Evolutionary conservation across 2,113 vertebrate species (phyloP), one percentile per base, ranked within the genome.

Genomic region (Cairina moschata): DNA sequence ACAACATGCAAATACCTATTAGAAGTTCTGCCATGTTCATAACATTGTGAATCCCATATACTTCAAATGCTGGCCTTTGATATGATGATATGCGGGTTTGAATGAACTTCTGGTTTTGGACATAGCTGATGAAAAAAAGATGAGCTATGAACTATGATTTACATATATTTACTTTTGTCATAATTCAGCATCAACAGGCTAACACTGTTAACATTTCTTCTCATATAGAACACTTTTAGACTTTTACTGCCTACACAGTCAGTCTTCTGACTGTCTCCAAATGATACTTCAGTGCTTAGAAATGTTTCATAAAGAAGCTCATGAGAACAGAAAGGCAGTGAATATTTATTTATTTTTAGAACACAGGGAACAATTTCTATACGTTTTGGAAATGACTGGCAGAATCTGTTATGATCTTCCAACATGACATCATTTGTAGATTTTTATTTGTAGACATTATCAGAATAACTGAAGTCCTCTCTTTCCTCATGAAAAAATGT

Each of bases 401-500:
- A 93, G 62, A 91, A 88, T 94, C 34, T 89, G n/a, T 86, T 90
- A 50, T 58, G 65, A 52, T 71, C 23, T 29, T 92, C 88, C 85
- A 60, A 62, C 32, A 88, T 21, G 60, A 50, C 34, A 74, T 31
- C 44, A 82, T 86, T 96, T 87, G n/a, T 36, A 71, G 31, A 38
- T 20, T 63, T 94, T 29, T 84, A 80, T 56, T 25, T 50, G 21
- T 23, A 50, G 11, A 50, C 48, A 23, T 34, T 85, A 34, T 92
- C 92, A 93, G 87, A 97, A 89, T 86, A 90, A 78, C 67, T 12
- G 46, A 85, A 95, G 72, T 83, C 83, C 55, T 85, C 89, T 69
- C 69, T 96, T n/a, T 8, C 34, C 25, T 54, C 16, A 3, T 54
- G 32, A 79, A 95, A 95, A 79, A 69, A 48, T 2, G 8, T 63